Base-by-base conservation (phyloP, 2,797 vertebrate genomes). In the Melanotaenia boesemani region DNA sequence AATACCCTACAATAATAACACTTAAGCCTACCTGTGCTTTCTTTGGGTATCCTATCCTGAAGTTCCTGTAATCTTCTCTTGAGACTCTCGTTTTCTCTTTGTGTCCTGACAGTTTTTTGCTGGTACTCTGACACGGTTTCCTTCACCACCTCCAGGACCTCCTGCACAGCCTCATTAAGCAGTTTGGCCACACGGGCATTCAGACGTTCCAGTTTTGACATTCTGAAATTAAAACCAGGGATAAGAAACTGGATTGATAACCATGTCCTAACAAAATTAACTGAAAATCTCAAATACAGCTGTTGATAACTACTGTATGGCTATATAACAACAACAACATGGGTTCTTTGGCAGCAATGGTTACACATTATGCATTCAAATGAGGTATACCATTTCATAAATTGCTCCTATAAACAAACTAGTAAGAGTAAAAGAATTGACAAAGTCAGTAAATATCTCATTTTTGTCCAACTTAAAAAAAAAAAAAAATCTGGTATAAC, bases 201-300 rank as follows among this genome's bases (percentile, higher is more conserved):
- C 77, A 95, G 52, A 37, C 90, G 88, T 36, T 94, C 93, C 24
- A 94, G 71, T 82, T 94, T 94, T 34, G 91, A 92, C 94, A 95
- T 94, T 55, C 92, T 91, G 70, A 39, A 88, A 77, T 1, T 59
- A 66, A 82, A 16, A 30, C 54, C 28, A 64, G 8, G 20, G 10
- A 37, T 10, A 34, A 70, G 10, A 68, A 0, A 65, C 8, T 4
- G 4, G 30, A 41, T 2, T 20, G 26, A 44, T 58, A 6, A 44
- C 46, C 20, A 9, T 48, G 8, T n/a, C 46, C 18, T n/a, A n/a
- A n/a, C 18, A n/a, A 20, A n/a, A 48, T 10, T n/a, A 9, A 6
- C 5, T n/a, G 6, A n/a, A 48, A n/a, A 48, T 48, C 1, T 54
- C 50, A 54, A n/a, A 52, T 54, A 52, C n/a, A 24, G 2, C n/a